Conservation (phyloP, 2,113 vertebrate genomes). For the Platichthys flesus region DNA sequence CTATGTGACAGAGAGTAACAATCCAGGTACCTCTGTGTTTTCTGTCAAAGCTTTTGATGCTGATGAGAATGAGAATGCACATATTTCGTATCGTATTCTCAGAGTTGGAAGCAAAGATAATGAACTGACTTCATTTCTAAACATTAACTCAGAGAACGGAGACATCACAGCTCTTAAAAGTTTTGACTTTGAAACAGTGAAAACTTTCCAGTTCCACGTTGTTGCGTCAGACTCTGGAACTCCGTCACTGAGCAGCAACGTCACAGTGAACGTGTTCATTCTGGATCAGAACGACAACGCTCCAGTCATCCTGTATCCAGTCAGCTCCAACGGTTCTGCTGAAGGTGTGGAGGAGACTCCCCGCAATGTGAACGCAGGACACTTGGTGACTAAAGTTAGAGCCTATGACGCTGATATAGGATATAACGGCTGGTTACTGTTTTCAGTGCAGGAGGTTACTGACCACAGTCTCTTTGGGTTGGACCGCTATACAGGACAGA, state of each 20-base stretch:
- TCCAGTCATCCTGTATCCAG: constrained; percentile 63
- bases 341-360: too few relatives aligned
- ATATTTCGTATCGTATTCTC: constrained; percentile 56
- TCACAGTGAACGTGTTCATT: constrained; percentile 61
- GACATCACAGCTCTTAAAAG: constrained; percentile 59
- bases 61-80: constrained; percentile 56
- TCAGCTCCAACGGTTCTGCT: constrained; percentile 26
- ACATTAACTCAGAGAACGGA: constrained; percentile 40
- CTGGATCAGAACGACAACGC: constrained; percentile 61
- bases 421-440: too few relatives aligned
- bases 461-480: too few relatives aligned
- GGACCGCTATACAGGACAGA: too few relatives aligned
- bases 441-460: too few relatives aligned
- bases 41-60: constrained; percentile 55
- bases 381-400: too few relatives aligned
- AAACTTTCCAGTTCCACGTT: constrained; percentile 56
- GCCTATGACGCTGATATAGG: too few relatives aligned
- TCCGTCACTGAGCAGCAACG: constrained; percentile 57
- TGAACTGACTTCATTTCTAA: constrained; percentile 27
- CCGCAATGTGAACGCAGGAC: too few relatives aligned
- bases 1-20: constrained; percentile 33
- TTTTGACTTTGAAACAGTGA: constrained; percentile 49
- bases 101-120: constrained; percentile 7
- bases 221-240: constrained; percentile 68
- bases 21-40: constrained; percentile 41